These are phyloP conservation scores for Caerostris darwini DNA, from an alignment of 1,140 invertebrate genomes.

Conservation along the genomic window DNA sequence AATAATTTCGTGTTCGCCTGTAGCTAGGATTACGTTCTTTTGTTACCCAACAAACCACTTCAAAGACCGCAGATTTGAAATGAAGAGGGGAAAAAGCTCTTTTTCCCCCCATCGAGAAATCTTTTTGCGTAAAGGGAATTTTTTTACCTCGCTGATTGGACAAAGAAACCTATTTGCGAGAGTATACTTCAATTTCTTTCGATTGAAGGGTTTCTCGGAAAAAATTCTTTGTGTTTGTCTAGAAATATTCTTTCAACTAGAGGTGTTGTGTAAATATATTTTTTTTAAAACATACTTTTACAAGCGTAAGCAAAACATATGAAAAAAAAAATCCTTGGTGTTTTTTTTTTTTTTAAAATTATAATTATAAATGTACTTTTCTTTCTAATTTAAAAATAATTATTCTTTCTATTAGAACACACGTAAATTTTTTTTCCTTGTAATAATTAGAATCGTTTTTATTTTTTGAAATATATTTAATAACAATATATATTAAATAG, in stretches of 20 bases:
- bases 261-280: neutral
- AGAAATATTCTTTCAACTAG: neutral
- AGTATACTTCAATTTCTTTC: slow-evolving; percentile 6
- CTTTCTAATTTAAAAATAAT: too few relatives aligned
- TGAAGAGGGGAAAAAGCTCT: neutral
- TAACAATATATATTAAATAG: too few relatives aligned
- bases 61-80: slow-evolving; percentile 23
- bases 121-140: neutral
- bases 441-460: too few relatives aligned
- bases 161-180: neutral
- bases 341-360: too few relatives aligned
- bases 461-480: too few relatives aligned
- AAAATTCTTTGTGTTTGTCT: neutral
- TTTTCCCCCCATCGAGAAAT: neutral
- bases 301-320: too few relatives aligned
- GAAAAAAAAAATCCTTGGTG: too few relatives aligned
- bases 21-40: neutral
- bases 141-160: neutral
- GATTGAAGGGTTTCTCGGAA: neutral
- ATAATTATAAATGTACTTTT: too few relatives aligned
- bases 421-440: too few relatives aligned
- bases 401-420: too few relatives aligned
- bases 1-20: neutral
- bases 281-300: too few relatives aligned
- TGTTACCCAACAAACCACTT: neutral